Base-by-base conservation (phyloP, 1,140 invertebrate species). In the Aleiodes sp. region DNA sequence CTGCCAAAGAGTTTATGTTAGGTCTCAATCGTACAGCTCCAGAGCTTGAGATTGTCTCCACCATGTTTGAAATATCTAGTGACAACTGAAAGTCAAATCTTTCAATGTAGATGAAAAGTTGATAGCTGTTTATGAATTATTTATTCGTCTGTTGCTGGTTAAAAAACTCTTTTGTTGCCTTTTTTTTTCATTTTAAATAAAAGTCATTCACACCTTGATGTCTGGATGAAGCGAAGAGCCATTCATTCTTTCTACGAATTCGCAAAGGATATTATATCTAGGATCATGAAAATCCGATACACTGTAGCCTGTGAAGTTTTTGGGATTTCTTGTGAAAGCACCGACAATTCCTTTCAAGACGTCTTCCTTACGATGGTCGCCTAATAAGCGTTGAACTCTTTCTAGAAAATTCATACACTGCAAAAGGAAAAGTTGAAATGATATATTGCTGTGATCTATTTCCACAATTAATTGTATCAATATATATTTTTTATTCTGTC, bases 401-500 rank as follows among this genome's bases (percentile, higher is more conserved):
- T 26, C 31, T 68, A 78, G 74, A 37, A 82, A 80, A 28, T 78
- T 74, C 76, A 76, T 76, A 24, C 74, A 82, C 80, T 82, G 43
- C 35, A 66, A 60, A 35, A 41, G 31, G 43, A 8, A 69, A 43
- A 26, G 1, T 21, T 21, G 46, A 21, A 39, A 41, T 4, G 2
- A 59, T 16, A 59, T 19, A 62, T n/a, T 33, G n/a, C 24, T 37
- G 12, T 16, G 41, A 56, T 37, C 6, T 31, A 28, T 62, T 62
- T 56, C 46, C 31, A 24, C 12, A n/a, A n/a, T n/a, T 26, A 24
- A 64, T 31, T 60, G 12, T 29, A 19, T 3, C 56, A 26, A 9
- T 24, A 59, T 21, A 28, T 65, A 12, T 69, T 46, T 62, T 12
- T 43, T 19, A 28, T 2, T 19, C 37, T 39, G 62, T 64, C 60